These are phyloP conservation scores for Ypsolopha sequella DNA, from an alignment of 2,888 invertebrate genomes.

Conservation along the genomic window DNA sequence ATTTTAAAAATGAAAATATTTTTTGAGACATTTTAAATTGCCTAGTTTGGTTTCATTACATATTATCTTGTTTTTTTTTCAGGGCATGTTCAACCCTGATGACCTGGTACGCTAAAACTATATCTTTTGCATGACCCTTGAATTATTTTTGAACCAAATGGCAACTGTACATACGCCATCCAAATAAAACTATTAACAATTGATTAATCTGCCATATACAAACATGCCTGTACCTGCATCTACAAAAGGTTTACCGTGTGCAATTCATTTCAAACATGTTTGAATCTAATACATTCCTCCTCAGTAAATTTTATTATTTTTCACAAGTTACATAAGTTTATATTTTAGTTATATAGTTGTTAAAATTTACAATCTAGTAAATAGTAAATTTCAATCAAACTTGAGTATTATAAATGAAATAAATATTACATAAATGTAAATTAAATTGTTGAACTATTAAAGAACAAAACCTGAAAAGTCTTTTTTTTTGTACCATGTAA, in stretches of 20 bases:
- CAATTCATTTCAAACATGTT: conserved; percentile 24
- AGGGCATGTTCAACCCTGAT: conserved; percentile 92
- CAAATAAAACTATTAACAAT: conserved; percentile 20
- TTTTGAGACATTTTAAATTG: no score
- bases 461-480: neutral
- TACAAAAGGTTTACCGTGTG: conserved; percentile 30
- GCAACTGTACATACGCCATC: conserved; percentile 4
- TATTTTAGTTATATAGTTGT: neutral
- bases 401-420: neutral
- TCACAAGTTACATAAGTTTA: neutral
- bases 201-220: no score
- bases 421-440: conserved; percentile 1
- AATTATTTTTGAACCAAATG: conserved; percentile 17
- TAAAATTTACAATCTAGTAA: neutral
- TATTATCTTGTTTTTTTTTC: conserved; percentile 45
- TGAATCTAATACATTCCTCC: conserved; percentile 33
- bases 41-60: neutral
- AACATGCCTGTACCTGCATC: no score
- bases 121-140: conserved; percentile 44
- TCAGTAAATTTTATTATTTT: conserved; percentile 9
- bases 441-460: conserved; percentile 3
- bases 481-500: neutral
- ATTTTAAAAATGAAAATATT: no score
- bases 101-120: conserved; percentile 75
- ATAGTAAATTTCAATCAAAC: neutral